These are phyloP conservation scores for Atherinomorus stipes DNA, from an alignment of 2,113 vertebrate genomes.

Conservation along the genomic window DNA sequence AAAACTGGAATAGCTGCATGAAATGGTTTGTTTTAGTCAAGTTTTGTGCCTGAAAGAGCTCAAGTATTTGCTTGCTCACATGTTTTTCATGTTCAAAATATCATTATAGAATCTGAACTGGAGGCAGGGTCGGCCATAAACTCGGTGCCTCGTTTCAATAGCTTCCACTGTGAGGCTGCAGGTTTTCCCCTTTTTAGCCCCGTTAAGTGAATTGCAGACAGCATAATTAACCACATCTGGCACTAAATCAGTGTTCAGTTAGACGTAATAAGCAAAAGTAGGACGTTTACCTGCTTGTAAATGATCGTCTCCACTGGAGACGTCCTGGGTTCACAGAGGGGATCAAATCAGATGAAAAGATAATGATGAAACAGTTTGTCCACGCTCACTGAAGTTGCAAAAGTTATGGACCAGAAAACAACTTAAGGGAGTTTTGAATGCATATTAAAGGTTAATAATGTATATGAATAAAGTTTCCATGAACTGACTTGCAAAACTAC, in stretches of 20 bases:
- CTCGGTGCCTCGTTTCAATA: background rate
- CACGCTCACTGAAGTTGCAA: too few species aligned
- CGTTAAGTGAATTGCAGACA: constrained; percentile 36
- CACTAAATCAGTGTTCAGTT: constrained; percentile 24
- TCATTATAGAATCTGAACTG: constrained; percentile 19
- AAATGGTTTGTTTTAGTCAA: too few species aligned
- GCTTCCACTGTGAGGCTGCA: constrained; percentile 13
- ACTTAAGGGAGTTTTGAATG: too few species aligned
- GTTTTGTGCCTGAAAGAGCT: too few species aligned
- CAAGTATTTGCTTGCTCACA: constrained; percentile 6
- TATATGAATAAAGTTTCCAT: too few species aligned
- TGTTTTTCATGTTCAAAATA: constrained; percentile 11
- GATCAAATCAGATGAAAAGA: too few species aligned
- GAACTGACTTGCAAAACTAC: too few species aligned
- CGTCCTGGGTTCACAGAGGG: background rate
- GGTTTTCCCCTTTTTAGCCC: background rate
- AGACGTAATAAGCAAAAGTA: background rate
- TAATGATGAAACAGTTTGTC: too few species aligned
- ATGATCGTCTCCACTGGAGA: background rate
- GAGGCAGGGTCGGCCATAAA: constrained; percentile 10
- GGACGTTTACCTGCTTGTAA: constrained; percentile 29
- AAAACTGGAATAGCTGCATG: too few species aligned
- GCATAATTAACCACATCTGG: constrained; percentile 52
- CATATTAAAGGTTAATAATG: too few species aligned
- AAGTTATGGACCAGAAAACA: too few species aligned